Conservation (phyloP, 2,888 invertebrate genomes). For the Holacanthella duospinosa region DNA sequence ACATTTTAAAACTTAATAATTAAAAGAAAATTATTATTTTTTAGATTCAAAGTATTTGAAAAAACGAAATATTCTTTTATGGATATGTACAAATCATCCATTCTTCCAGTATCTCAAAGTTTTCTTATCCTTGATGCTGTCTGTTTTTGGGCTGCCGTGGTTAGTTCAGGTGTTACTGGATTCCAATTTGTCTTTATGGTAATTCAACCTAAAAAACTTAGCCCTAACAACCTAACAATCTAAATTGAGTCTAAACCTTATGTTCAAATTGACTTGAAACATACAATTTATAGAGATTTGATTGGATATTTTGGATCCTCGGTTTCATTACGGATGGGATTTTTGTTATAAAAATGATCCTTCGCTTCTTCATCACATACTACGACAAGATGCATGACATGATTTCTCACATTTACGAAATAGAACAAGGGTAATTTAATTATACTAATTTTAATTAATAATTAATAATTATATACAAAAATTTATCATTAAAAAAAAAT, state of each 20-base stretch:
- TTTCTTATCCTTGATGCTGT: slow-evolving; percentile 30
- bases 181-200: not conserved
- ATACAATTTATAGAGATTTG: slow-evolving; percentile 1
- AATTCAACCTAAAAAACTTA: too few species aligned
- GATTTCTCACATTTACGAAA: slow-evolving; percentile 13
- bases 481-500: too few species aligned
- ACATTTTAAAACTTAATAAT: too few species aligned
- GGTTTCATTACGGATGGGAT: slow-evolving; percentile 15
- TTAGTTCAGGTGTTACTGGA: slow-evolving; percentile 30
- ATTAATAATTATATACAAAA: not conserved
- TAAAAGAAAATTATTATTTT: too few species aligned
- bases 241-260: not conserved
- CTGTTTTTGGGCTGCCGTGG: slow-evolving; percentile 51
- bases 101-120: not conserved
- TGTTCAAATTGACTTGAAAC: not conserved
- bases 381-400: slow-evolving; percentile 16
- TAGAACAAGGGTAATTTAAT: slow-evolving; percentile 15
- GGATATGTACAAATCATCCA: not conserved
- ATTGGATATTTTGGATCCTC: slow-evolving; percentile 6
- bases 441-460: not conserved
- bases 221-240: too few species aligned
- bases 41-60: not conserved
- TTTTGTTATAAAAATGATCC: slow-evolving; percentile 12
- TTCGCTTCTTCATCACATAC: slow-evolving; percentile 18
- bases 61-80: not conserved